Evolutionary conservation across 1,140 invertebrate species (phyloP).

Genomic region (Ceratosolen fusciceps): DNA sequence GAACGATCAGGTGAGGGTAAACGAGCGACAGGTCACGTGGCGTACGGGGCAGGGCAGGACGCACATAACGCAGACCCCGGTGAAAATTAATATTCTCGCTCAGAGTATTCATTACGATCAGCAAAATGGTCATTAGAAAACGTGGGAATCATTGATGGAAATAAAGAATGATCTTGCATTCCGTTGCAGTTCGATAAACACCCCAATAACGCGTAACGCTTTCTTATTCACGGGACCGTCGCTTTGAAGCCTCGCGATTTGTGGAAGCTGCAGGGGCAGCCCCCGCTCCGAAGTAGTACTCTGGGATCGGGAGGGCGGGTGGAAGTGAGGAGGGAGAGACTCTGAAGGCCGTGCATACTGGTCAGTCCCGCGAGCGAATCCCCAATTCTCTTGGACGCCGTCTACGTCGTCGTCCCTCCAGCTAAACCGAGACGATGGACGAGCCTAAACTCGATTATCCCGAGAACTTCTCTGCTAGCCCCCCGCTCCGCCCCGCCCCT

Average conservation of each 20-base stretch:
- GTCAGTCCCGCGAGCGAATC: background rate
- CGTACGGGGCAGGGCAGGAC: too few species aligned
- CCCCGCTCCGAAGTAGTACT: background rate
- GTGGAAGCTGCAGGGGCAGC: conserved; percentile 16
- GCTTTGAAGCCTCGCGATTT: conserved; percentile 1
- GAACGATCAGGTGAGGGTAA: too few species aligned
- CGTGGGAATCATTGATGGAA: too few species aligned
- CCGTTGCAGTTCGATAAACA: background rate
- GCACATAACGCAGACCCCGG: too few species aligned
- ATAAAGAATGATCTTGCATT: background rate
- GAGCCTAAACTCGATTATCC: conserved; percentile 45
- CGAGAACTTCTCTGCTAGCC: too few species aligned
- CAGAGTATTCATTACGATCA: too few species aligned
- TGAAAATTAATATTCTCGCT: too few species aligned
- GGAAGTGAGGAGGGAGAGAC: background rate
- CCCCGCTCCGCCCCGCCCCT: too few species aligned
- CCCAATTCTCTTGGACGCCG: conserved; percentile 31
- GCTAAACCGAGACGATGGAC: conserved; percentile 40
- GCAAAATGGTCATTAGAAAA: too few species aligned
- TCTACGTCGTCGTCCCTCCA: conserved; percentile 1
- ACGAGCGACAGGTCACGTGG: too few species aligned
- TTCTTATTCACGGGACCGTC: too few species aligned
- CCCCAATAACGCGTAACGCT: too few species aligned
- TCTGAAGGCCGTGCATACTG: background rate
- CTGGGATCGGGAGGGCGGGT: background rate